These are phyloP conservation scores for Thamnophis sirtalis DNA, from an alignment of 2,113 vertebrate genomes.

Conservation along the genomic window DNA sequence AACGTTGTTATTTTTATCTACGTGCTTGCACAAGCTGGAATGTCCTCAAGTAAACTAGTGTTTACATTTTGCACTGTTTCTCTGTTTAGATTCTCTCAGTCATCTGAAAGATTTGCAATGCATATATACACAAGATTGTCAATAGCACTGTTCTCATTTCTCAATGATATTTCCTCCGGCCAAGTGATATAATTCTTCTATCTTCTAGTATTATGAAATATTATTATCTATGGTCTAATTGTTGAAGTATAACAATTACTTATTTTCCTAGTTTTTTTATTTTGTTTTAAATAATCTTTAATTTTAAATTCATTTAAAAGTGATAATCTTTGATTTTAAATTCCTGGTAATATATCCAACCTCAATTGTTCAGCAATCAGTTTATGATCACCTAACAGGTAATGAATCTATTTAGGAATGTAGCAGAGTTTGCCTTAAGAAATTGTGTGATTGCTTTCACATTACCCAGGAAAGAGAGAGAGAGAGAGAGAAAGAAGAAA, in stretches of 20 bases:
- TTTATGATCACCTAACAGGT: background rate
- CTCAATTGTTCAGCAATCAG: background rate
- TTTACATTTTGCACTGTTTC: background rate
- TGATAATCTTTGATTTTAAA: background rate
- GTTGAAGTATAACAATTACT: background rate
- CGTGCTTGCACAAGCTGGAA: background rate
- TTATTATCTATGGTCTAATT: background rate
- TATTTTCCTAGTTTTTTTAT: background rate
- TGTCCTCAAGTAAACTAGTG: background rate
- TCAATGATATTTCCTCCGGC: background rate
- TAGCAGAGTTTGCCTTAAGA: background rate
- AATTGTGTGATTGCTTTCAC: background rate
- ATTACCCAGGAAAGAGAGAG: background rate
- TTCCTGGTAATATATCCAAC: background rate
- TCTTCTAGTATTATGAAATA: background rate
- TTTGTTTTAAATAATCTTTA: background rate
- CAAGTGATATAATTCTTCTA: background rate
- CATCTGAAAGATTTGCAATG: background rate
- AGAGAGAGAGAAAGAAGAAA: too few species aligned
- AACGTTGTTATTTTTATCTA: constrained; percentile 7
- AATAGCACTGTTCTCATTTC: background rate
- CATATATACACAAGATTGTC: background rate
- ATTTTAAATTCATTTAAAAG: too few species aligned
- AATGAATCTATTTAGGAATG: background rate
- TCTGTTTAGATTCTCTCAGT: background rate